phyloP scores from a whole-genome alignment of 2,888 invertebrate species.

The Eristalinus aeneus region DNA sequence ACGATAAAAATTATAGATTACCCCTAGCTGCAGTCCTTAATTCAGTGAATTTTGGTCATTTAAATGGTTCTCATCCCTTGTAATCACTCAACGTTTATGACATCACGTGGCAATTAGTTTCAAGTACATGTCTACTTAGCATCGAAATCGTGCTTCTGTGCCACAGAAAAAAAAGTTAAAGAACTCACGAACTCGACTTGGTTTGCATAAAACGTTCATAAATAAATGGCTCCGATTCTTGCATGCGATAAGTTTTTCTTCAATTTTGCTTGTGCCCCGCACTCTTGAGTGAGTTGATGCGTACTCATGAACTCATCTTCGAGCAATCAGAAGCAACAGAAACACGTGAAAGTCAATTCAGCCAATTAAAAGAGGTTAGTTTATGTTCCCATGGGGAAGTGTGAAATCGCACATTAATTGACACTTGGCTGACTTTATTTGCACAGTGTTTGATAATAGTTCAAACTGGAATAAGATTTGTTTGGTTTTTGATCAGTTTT shows the following conservation, averaged over 20 bases:
- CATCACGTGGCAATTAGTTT: neutral
- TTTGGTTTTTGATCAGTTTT: too few relatives aligned
- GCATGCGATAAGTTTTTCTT: neutral
- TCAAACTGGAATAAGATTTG: neutral
- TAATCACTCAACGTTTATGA: neutral
- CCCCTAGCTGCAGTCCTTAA: neutral
- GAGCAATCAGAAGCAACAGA: neutral
- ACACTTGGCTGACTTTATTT: neutral
- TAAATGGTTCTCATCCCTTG: neutral
- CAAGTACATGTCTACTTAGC: neutral
- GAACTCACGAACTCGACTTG: neutral
- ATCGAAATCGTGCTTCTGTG: neutral
- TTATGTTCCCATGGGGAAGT: neutral
- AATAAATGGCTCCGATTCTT: neutral
- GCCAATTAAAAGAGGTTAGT: neutral
- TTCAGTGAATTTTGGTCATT: neutral
- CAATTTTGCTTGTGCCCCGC: neutral
- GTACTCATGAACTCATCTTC: neutral
- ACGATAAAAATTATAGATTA: neutral
- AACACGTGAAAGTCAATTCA: neutral
- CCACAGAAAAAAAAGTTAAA: neutral
- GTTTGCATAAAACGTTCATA: neutral
- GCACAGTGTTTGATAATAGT: neutral
- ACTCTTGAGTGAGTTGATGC: neutral
- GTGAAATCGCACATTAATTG: neutral